Evolutionary conservation across 1,140 invertebrate species (phyloP).

Genomic region (Pollicipes pollicipes): DNA sequence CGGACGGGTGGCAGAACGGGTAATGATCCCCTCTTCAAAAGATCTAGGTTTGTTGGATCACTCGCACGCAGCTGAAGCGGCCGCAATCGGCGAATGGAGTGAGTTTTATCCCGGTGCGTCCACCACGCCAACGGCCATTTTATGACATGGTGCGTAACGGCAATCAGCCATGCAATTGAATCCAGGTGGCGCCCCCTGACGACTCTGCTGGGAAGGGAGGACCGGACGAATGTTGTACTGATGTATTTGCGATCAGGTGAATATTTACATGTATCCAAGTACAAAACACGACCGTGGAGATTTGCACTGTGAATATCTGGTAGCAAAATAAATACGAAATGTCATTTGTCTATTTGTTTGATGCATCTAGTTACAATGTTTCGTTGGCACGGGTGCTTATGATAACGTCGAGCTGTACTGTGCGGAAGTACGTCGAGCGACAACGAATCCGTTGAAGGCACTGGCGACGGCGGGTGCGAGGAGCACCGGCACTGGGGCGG

Average conservation of each 20-base stretch:
- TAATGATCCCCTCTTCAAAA: too few species aligned
- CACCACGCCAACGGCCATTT: background rate
- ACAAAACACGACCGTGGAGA: background rate
- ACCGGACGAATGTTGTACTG: background rate
- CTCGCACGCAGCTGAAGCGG: too few species aligned
- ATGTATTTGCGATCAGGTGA: background rate
- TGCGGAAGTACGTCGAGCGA: background rate
- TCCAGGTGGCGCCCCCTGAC: background rate
- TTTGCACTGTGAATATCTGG: background rate
- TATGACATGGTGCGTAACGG: background rate
- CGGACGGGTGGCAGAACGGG: background rate
- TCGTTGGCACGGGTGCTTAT: background rate
- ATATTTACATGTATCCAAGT: background rate
- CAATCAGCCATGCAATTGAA: slow-evolving; percentile 1
- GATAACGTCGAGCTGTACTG: background rate
- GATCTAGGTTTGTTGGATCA: too few species aligned
- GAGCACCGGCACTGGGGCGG: background rate
- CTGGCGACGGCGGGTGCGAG: background rate
- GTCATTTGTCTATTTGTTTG: slow-evolving; percentile 1
- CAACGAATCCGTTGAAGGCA: background rate
- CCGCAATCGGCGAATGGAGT: too few species aligned
- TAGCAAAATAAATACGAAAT: slow-evolving; percentile 2
- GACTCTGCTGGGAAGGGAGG: background rate
- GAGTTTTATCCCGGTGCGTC: too few species aligned
- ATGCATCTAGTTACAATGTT: background rate